These are phyloP conservation scores for Acropora yongei DNA, from an alignment of 64 coral and sea anemone species.

Conservation along the genomic window DNA sequence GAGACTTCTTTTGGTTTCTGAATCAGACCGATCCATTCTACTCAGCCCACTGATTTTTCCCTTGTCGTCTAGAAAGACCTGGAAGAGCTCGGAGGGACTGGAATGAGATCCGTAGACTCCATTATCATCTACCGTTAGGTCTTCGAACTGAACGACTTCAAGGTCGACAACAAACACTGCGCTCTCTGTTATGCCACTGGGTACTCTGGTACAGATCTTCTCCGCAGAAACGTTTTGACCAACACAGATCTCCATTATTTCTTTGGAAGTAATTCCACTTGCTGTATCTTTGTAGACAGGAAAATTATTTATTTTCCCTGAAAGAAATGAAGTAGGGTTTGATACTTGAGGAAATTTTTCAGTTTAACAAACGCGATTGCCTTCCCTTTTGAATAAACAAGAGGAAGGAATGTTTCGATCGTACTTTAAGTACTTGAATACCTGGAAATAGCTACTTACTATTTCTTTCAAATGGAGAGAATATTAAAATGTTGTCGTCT, in stretches of 20 bases:
- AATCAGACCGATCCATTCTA: neutral
- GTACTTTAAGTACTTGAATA: neutral
- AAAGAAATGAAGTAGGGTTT: neutral
- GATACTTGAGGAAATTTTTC: neutral
- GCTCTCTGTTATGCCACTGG: slow-evolving; percentile 9
- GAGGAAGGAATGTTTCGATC: neutral
- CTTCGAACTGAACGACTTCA: neutral
- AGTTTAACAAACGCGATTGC: neutral
- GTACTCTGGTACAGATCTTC: slow-evolving; percentile 28
- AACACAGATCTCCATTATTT: slow-evolving; percentile 55
- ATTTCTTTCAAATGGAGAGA: neutral
- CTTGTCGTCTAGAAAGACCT: neutral
- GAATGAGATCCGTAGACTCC: slow-evolving; percentile 46
- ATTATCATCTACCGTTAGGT: slow-evolving; percentile 55
- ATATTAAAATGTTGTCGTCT: neutral
- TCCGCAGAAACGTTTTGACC: slow-evolving; percentile 11
- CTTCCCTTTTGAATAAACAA: neutral
- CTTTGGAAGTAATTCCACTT: slow-evolving; percentile 24
- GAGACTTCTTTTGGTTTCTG: slow-evolving; percentile 3
- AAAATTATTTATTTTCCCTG: slow-evolving; percentile 47
- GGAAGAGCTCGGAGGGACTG: slow-evolving; percentile 16
- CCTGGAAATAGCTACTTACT: neutral
- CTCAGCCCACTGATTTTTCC: neutral
- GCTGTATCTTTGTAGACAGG: slow-evolving; percentile 39
- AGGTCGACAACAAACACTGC: slow-evolving; percentile 62